A percentile compares a stretch with the other conserved stretches of the same genome.
phyloP scores from a whole-genome alignment of 2,888 invertebrate genomes.

The Orchestes rusci region DNA sequence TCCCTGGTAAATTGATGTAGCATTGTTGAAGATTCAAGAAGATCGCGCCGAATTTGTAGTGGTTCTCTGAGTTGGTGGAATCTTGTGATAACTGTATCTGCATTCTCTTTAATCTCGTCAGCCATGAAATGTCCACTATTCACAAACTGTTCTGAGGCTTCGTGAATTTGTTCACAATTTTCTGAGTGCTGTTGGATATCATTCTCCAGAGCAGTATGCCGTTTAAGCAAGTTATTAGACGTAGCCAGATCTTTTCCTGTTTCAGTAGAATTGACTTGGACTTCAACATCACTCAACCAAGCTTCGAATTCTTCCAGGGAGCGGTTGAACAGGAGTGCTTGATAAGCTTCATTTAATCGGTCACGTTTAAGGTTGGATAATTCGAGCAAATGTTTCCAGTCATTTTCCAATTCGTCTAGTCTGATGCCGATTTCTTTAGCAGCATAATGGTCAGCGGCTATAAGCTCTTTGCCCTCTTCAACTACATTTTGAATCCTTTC shows the following conservation, averaged over 20 bases:
- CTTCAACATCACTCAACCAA: constrained; percentile 88
- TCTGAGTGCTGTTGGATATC: constrained; percentile 80
- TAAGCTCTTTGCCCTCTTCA: constrained; percentile 67
- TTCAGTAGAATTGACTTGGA: constrained; percentile 62
- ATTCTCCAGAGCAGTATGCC: constrained; percentile 76
- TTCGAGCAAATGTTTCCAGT: constrained; percentile 81
- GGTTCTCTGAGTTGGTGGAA: neutral
- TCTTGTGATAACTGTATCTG: constrained; percentile 57
- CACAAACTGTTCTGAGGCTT: constrained; percentile 71
- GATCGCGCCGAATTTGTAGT: constrained; percentile 63
- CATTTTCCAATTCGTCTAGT: constrained; percentile 74
- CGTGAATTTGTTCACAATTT: constrained; percentile 70
- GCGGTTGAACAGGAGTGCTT: constrained; percentile 80
- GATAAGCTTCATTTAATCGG: constrained; percentile 83
- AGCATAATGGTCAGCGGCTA: constrained; percentile 81
- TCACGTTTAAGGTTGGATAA: constrained; percentile 77
- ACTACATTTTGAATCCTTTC: constrained; percentile 78
- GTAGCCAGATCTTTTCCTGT: constrained; percentile 84
- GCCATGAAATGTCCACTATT: constrained; percentile 82
- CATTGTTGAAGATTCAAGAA: constrained; percentile 81
- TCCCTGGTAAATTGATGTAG: constrained; percentile 87
- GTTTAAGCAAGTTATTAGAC: constrained; percentile 74
- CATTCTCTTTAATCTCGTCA: constrained; percentile 72
- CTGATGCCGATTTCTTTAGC: constrained; percentile 75
- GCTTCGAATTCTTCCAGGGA: constrained; percentile 86